These are phyloP conservation scores for Cynopterus brachyotis DNA, from an alignment of 2,113 vertebrate genomes.

Conservation along the genomic window DNA sequence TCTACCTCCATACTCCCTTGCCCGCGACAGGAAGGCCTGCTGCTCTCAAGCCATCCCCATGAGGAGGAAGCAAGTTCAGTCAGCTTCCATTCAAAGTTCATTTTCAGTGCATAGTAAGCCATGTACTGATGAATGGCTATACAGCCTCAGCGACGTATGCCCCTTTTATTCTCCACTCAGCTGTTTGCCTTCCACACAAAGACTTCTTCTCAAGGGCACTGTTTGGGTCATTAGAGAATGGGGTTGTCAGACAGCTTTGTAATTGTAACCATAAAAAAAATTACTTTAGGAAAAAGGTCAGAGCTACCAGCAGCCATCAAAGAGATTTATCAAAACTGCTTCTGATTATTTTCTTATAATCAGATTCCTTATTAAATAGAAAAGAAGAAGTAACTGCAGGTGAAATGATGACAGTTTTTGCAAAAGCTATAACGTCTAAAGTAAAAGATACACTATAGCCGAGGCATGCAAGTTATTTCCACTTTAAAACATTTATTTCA, in stretches of 20 bases:
- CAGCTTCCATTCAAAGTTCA: background rate
- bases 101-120: background rate
- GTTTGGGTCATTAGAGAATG: slow-evolving; percentile 18
- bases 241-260: slow-evolving; percentile 30
- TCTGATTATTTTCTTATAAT: background rate
- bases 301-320: background rate
- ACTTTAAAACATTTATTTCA: slow-evolving; percentile 10
- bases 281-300: slow-evolving; percentile 42
- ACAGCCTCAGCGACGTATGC: background rate
- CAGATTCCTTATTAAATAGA: background rate
- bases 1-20: background rate
- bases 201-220: slow-evolving; percentile 20
- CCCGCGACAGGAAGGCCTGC: background rate
- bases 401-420: background rate
- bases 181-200: slow-evolving; percentile 48
- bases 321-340: slow-evolving; percentile 43
- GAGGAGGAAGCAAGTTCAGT: background rate
- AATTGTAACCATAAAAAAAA: slow-evolving; percentile 51
- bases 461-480: background rate
- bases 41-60: background rate
- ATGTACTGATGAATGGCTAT: background rate
- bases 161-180: background rate
- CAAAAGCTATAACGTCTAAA: background rate
- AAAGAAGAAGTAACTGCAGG: background rate
- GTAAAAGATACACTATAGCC: background rate